Evolutionary conservation across 2,888 invertebrate species (phyloP).

Genomic region (Archaeoteleia sp.): DNA sequence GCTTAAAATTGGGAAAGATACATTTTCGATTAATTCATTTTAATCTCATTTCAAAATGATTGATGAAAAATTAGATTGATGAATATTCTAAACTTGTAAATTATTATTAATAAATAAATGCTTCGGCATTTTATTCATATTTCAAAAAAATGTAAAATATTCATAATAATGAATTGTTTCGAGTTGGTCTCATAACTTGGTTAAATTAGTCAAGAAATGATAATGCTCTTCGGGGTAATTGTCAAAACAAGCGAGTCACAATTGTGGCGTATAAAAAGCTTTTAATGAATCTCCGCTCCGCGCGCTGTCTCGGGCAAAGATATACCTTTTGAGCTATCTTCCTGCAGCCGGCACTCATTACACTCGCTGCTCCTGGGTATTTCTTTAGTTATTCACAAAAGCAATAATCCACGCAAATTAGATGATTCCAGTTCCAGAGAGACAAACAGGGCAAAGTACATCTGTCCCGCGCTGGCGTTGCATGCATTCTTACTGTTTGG

Average conservation of each 20-base stretch:
- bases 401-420: constrained; percentile 39
- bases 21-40: too few species aligned
- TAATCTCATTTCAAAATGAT: too few species aligned
- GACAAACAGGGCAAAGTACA: constrained; percentile 5
- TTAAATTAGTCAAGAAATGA: constrained; percentile 32
- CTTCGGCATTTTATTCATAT: too few species aligned
- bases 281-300: constrained; percentile 26
- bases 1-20: too few species aligned
- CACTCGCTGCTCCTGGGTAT: constrained; percentile 16
- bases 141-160: too few species aligned
- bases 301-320: too few species aligned
- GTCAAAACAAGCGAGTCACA: constrained; percentile 34
- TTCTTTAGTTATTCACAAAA: constrained; percentile 31
- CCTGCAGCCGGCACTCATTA: constrained; percentile 13
- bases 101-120: too few species aligned
- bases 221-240: constrained; percentile 30
- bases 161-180: neutral
- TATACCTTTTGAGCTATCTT: constrained; percentile 15
- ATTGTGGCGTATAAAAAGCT: constrained; percentile 36
- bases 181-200: constrained; percentile 7
- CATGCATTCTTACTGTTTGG: constrained; percentile 11
- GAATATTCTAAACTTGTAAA: too few species aligned
- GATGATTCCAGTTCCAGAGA: constrained; percentile 26
- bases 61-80: too few species aligned
- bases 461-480: neutral